Evolutionary conservation across 1,140 invertebrate species (phyloP).

Genomic region (Heliconius congener): DNA sequence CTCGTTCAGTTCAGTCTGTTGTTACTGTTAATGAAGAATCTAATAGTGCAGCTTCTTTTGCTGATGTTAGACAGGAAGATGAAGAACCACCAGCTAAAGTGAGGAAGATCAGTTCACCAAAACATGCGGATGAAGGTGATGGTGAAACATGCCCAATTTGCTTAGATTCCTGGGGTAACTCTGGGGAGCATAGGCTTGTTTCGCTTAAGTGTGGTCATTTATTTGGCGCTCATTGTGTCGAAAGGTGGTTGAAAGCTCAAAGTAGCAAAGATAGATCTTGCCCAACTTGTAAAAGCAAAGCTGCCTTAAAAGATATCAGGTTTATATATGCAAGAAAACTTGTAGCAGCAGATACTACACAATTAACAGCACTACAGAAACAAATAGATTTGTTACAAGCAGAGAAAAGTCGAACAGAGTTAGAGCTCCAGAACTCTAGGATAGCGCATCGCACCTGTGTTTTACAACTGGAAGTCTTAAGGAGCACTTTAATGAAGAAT

Average conservation of each 20-base stretch:
- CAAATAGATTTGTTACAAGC: conserved; percentile 74
- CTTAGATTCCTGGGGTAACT: conserved; percentile 91
- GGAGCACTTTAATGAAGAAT: conserved; percentile 63
- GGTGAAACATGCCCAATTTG: conserved; percentile 93
- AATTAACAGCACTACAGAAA: conserved; percentile 81
- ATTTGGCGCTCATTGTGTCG: conserved; percentile 92
- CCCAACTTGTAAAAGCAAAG: conserved; percentile 93
- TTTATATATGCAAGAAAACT: conserved; percentile 83
- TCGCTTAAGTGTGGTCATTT: conserved; percentile 95
- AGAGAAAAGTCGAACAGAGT: conserved; percentile 62
- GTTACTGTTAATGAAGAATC: conserved; percentile 43
- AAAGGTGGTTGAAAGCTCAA: conserved; percentile 87
- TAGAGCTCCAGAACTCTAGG: conserved; percentile 65
- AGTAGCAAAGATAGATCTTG: conserved; percentile 82
- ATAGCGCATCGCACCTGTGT: conserved; percentile 74
- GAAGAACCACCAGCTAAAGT: conserved; percentile 67
- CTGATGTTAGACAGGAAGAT: conserved; percentile 26
- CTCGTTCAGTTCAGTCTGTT: conserved; percentile 29
- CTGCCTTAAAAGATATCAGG: conserved; percentile 86
- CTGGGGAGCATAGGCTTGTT: conserved; percentile 91
- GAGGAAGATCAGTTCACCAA: conserved; percentile 55
- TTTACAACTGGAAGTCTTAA: conserved; percentile 71
- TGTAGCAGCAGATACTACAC: conserved; percentile 78
- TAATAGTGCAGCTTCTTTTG: conserved; percentile 37
- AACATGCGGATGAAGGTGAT: conserved; percentile 79